Conservation (phyloP, 2,113 vertebrate species). For the Otis tarda region DNA sequence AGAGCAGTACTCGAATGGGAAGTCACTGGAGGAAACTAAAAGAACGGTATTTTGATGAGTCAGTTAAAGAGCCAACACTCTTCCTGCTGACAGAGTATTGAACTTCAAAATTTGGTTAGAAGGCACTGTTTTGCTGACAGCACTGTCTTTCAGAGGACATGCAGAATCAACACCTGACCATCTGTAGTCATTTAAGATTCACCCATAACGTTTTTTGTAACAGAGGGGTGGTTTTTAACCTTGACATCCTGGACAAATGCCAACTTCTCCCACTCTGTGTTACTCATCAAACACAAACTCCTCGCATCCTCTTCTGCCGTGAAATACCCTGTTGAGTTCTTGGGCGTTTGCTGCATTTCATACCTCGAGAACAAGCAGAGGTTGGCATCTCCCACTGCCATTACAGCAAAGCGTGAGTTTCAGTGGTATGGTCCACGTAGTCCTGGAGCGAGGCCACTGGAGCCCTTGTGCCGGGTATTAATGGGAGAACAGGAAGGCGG, state of each 20-base stretch:
- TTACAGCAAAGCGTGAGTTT: background rate
- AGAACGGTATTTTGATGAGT: slow-evolving; percentile 33
- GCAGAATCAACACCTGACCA: slow-evolving; percentile 61
- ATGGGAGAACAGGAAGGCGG: background rate
- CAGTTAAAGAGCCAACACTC: slow-evolving; percentile 33
- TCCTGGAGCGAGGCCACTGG: background rate
- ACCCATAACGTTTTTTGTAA: background rate
- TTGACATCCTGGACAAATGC: slow-evolving; percentile 27
- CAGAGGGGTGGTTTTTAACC: slow-evolving; percentile 9
- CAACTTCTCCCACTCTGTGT: background rate
- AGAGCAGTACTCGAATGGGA: slow-evolving; percentile 12
- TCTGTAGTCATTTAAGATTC: slow-evolving; percentile 60
- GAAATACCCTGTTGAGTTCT: background rate
- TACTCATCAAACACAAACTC: background rate
- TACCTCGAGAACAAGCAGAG: background rate
- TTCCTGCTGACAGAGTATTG: slow-evolving; percentile 50
- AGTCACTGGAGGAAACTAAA: slow-evolving; percentile 30
- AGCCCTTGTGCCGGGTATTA: background rate
- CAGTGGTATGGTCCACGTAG: rapidly evolving
- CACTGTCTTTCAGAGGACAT: slow-evolving; percentile 53
- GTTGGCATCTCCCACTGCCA: background rate
- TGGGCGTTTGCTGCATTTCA: background rate
- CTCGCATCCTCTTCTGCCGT: background rate
- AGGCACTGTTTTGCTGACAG: slow-evolving; percentile 56
- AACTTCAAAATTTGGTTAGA: slow-evolving; percentile 61